Evolutionary conservation across 2,888 invertebrate genomes (phyloP).

Genomic region (Eristalinus aeneus): DNA sequence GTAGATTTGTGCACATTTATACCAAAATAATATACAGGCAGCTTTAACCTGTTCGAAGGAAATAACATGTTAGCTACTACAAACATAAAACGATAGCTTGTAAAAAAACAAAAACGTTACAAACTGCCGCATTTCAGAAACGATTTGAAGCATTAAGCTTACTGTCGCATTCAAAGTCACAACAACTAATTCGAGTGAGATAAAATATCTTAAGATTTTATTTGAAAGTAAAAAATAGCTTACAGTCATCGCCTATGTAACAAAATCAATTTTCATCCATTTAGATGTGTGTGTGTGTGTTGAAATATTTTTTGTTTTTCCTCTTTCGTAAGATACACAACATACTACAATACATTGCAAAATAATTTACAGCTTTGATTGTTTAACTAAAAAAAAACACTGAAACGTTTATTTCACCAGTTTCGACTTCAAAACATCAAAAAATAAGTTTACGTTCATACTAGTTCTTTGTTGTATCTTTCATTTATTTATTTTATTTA

Average conservation of each 20-base stretch:
- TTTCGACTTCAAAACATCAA: slow-evolving; percentile 35
- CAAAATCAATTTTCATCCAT: not conserved
- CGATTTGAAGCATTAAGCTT: not conserved
- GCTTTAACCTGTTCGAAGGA: no score
- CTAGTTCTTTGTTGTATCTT: slow-evolving; percentile 14
- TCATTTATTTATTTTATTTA: slow-evolving; percentile 16
- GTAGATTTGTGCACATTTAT: no score
- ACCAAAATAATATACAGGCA: no score
- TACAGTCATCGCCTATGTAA: slow-evolving; percentile 20
- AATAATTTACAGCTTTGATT: slow-evolving; percentile 30
- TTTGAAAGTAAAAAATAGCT: slow-evolving; percentile 63
- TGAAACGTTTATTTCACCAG: slow-evolving; percentile 2
- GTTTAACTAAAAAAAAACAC: not conserved
- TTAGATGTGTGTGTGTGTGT: not conserved
- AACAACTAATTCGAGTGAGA: slow-evolving; percentile 23
- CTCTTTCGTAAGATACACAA: slow-evolving; percentile 21
- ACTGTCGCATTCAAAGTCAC: not conserved
- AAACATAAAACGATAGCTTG: no score
- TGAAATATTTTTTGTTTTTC: slow-evolving; percentile 6
- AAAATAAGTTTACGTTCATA: slow-evolving; percentile 53
- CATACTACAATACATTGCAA: slow-evolving; percentile 14
- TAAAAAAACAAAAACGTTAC: no score
- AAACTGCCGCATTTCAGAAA: no score
- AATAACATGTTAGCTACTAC: no score
- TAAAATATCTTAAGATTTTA: slow-evolving; percentile 59